These are phyloP conservation scores for Calameuta pallipes DNA, from an alignment of 2,888 invertebrate species.

Conservation along the genomic window DNA sequence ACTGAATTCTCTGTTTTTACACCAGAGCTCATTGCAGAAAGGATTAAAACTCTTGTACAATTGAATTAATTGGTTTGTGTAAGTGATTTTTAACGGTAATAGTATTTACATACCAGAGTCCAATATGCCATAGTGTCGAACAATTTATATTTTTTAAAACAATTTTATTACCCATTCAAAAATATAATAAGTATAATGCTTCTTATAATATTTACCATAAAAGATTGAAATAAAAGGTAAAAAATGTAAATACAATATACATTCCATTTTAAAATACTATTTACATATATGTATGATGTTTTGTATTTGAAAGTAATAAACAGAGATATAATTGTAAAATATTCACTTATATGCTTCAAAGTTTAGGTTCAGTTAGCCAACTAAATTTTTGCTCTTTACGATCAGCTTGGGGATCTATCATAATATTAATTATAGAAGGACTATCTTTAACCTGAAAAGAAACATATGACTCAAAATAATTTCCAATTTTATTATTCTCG, in stretches of 20 bases:
- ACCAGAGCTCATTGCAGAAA: slow-evolving; percentile 23
- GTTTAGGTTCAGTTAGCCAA: slow-evolving; percentile 94
- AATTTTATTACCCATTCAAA: background rate
- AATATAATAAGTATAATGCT: background rate
- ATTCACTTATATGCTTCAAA: slow-evolving; percentile 66
- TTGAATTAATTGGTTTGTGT: background rate
- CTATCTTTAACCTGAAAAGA: slow-evolving; percentile 71
- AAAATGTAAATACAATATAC: too few relatives aligned
- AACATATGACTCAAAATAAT: background rate
- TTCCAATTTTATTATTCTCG: background rate
- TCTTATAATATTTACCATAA: background rate
- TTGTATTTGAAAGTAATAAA: background rate
- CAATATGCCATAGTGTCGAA: background rate
- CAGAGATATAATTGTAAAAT: background rate
- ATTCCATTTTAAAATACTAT: background rate
- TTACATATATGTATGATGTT: too few relatives aligned
- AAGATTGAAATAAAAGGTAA: slow-evolving; percentile 5
- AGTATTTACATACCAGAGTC: too few relatives aligned
- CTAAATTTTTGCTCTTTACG: slow-evolving; percentile 91
- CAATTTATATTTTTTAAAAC: background rate
- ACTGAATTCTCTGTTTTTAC: slow-evolving; percentile 5
- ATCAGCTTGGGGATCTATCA: slow-evolving; percentile 88
- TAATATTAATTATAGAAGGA: slow-evolving; percentile 90
- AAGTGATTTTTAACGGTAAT: too few relatives aligned
- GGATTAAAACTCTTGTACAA: slow-evolving; percentile 18